Evolutionary conservation across 1,140 invertebrate species (phyloP).

Genomic region (Pollicipes pollicipes): DNA sequence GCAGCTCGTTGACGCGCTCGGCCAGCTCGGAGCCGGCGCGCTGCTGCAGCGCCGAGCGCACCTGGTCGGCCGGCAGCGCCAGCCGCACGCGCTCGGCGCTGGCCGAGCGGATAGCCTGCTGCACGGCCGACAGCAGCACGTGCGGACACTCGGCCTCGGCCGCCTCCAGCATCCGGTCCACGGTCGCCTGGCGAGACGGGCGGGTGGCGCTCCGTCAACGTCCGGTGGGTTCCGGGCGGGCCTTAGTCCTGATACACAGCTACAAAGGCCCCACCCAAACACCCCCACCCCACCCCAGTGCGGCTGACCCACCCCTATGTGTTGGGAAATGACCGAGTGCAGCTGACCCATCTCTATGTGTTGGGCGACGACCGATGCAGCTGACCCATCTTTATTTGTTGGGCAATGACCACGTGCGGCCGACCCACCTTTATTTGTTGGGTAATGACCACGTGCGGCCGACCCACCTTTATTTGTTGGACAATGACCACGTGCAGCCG

Average conservation of each 20-base stretch:
- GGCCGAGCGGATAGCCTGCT: slow-evolving; percentile 45
- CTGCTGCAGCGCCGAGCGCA: slow-evolving; percentile 44
- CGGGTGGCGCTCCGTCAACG: neutral
- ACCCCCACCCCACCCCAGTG: too few relatives aligned
- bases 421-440: too few relatives aligned
- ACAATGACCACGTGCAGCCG: too few relatives aligned
- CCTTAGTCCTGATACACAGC: too few relatives aligned
- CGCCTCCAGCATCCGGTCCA: slow-evolving; percentile 63
- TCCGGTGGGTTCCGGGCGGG: too few relatives aligned
- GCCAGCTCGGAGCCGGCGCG: slow-evolving; percentile 54
- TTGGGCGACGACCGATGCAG: too few relatives aligned
- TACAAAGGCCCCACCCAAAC: too few relatives aligned
- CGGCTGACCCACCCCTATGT: neutral
- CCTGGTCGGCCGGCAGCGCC: too few relatives aligned
- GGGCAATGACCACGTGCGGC: too few relatives aligned
- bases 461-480: too few relatives aligned
- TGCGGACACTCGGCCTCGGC: slow-evolving; percentile 60
- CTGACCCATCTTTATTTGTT: too few relatives aligned
- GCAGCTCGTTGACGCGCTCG: slow-evolving; percentile 62
- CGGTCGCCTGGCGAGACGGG: slow-evolving; percentile 41
- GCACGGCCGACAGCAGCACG: slow-evolving; percentile 45
- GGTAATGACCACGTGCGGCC: too few relatives aligned
- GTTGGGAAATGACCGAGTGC: neutral
- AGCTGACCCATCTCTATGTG: slow-evolving; percentile 1
- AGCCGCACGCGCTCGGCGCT: slow-evolving; percentile 31